Evolutionary conservation across 2,888 invertebrate genomes (phyloP).

Genomic region (Eupsilia transversa): DNA sequence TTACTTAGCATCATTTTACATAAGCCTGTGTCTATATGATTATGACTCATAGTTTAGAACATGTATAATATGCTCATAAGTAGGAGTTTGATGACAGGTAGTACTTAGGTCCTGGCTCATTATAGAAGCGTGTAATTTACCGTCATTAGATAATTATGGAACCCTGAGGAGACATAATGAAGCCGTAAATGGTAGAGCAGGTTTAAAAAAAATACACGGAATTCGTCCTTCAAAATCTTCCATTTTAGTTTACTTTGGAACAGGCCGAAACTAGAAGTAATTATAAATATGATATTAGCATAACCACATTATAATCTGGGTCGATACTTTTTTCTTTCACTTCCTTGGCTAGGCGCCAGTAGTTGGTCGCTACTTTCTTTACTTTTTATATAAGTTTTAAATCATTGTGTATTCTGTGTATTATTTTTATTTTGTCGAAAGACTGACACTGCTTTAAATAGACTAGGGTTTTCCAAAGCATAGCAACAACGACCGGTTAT

Average conservation of each 20-base stretch:
- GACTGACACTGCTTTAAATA: neutral
- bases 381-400: neutral
- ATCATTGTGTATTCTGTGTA: neutral
- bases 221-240: neutral
- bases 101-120: conserved; percentile 44
- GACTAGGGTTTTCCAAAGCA: neutral
- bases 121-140: conserved; percentile 38
- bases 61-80: conserved; percentile 6
- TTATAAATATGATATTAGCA: neutral
- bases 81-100: conserved; percentile 13
- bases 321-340: no score
- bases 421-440: neutral
- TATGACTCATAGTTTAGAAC: conserved; percentile 37
- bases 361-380: neutral
- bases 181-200: neutral
- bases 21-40: conserved; percentile 22
- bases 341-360: no score
- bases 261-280: neutral
- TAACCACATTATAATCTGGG: no score
- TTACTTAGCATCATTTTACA: conserved; percentile 34
- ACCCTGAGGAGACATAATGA: neutral
- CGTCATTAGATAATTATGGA: conserved; percentile 24
- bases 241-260: neutral
- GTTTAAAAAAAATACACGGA: neutral
- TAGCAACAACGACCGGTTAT: neutral